Conservation (phyloP, 30 jellyfish, hydroid and myxozoan species). For the Aurelia coerulea region DNA sequence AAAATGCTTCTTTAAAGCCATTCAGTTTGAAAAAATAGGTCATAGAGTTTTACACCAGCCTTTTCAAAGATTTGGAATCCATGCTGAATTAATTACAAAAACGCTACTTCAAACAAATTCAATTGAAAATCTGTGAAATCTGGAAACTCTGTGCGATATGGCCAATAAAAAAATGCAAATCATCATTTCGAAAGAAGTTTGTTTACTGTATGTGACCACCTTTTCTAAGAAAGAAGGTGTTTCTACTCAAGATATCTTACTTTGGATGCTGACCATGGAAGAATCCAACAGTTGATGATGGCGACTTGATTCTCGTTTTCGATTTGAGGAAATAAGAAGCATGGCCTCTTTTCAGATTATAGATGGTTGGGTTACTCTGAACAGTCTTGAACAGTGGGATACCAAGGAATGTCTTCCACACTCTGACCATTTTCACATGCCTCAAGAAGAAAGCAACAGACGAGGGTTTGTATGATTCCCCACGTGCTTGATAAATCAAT, state of each 20-base stretch:
- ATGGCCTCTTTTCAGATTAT: background rate
- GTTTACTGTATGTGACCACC: no score
- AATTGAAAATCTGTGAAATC: no score
- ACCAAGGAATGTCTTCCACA: background rate
- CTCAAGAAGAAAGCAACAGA: slow-evolving; percentile 48
- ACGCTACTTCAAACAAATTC: no score
- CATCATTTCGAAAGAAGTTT: no score
- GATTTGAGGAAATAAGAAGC: slow-evolving; percentile 3
- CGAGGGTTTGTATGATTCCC: slow-evolving; percentile 53
- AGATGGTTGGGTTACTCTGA: background rate
- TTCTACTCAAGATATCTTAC: background rate
- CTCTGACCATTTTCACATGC: slow-evolving; percentile 31
- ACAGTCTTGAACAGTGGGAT: background rate
- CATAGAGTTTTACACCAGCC: no score
- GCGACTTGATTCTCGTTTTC: background rate
- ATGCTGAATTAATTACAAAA: no score
- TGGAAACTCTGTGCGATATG: no score
- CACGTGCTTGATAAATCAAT: slow-evolving; percentile 27
- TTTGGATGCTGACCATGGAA: slow-evolving; percentile 53
- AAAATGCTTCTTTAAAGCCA: no score
- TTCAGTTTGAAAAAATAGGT: no score
- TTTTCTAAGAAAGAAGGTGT: no score
- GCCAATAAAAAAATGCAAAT: no score
- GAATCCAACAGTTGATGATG: background rate
- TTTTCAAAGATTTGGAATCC: no score